Evolutionary conservation across 2,888 invertebrate genomes (phyloP), one percentile per base, ranked within the genome.

Genomic region (Rhingia rostrata): DNA sequence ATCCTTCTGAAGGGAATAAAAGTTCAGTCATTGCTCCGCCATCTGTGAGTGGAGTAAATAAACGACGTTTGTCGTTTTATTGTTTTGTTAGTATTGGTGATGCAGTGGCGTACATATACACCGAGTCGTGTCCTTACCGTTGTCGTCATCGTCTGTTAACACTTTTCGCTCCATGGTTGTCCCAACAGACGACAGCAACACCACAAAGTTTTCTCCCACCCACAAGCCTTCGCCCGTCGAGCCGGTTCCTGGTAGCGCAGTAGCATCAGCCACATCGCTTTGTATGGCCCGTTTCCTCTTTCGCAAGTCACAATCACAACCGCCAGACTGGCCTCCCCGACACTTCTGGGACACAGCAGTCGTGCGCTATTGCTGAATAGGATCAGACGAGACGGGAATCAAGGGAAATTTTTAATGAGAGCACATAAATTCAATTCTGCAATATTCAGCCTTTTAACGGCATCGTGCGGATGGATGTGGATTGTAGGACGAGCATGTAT

Each of bases 381-480:
- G 60, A 58, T 58, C 61, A 51, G 53, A 43, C 32, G 70, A 61
- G 12, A 43, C 35, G 63, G 41, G 56, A 12, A 14, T 73, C 47
- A 70, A 56, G 82, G 82, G 66, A 82, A 56, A 69, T 75, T 80
- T 75, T 84, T 84, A 84, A 84, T 84, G 84, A 84, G 84, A 84
- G 70, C 70, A 80, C 80, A 84, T 84, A 84, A 84, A 84, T 84
- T 84, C 80, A 84, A 84, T 84, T 84, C 84, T 80, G 73, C 73
- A 67, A 83, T 83, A 79, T 83, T 79, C 79, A 78, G 79, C 74
- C 74, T 75, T 84, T 84, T 84, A 84, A 70, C 80, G 74, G 72
- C 43, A 74, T 58, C 74, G 41, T 69, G 45, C 51, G 41, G 32
- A 43, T 53, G 61, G 22, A 30, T 35, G 30, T 33, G 47, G 45